Base-by-base conservation (phyloP, 2,113 vertebrate genomes). In the Callocephalon fimbriatum region DNA sequence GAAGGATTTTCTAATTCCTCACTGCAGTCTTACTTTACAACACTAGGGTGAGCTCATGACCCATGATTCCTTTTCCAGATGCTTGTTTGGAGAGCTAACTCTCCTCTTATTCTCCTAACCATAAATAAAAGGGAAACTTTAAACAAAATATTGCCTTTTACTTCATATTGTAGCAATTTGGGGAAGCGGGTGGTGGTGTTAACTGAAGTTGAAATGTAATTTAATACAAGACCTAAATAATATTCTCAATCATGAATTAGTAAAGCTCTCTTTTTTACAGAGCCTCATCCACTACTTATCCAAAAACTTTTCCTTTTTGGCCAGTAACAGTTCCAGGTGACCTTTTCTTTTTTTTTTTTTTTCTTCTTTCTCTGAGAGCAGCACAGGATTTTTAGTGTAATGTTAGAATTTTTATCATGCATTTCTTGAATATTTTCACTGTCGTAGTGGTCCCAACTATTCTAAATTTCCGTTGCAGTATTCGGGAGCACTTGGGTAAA, bases 1-100 rank as follows among this genome's bases (percentile, higher is more conserved):
- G 22, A 70, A 63, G 53, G 18, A 8, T 22, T 71, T 63, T 73
- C 83, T 47, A 18, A 18, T 23, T 79, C 19, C 14, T 91, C 27
- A 1, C n/a, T 96, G 95, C 83, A 97, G 21, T 89, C 13, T 93
- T 65, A 21, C 15, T 42, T 51, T 56, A 35, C 42, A 91, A 89
- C 97, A 73, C 92, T 90, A 97, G 97, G 26, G 79, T 1, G 96
- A 92, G 95, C 97, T 96, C 96, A 54, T 73, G 92, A 48, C 84
- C 91, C 94, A 37, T 16, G 26, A 5, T 81, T 93, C 54, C 1
- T 15, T 1, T 80, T 61, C 15, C 37, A 31, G 48, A 4, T 0
- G 10, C 13, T 56, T 50, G 20, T 68, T 80, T 72, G 32, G 9
- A 66, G 45, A 37, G 23, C 32, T 1, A 2, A 53, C 3, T 29